Conservation (phyloP, 2,113 vertebrate genomes). For the Taxidea taxus region DNA sequence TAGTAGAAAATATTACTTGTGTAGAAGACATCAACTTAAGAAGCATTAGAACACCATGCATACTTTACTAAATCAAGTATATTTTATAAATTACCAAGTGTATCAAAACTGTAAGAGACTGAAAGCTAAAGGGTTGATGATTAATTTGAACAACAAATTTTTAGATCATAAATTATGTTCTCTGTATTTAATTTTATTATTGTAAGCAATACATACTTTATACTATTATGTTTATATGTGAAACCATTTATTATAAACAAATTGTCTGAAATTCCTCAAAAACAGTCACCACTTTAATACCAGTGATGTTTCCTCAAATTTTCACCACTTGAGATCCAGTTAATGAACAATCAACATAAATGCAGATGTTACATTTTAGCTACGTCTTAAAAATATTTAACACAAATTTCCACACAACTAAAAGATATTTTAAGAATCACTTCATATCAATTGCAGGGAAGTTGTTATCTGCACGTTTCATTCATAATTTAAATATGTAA, state of each 20-base stretch:
- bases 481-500: neutral
- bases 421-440: neutral
- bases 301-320: neutral
- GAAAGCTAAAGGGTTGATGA: neutral
- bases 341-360: neutral
- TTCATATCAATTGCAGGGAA: neutral
- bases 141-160: neutral
- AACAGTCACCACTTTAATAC: neutral
- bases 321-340: neutral
- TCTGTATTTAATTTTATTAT: neutral
- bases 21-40: neutral
- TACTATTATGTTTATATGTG: neutral
- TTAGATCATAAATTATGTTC: neutral
- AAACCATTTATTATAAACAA: conserved; percentile 3
- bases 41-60: neutral
- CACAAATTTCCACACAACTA: neutral
- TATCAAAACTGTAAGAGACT: neutral
- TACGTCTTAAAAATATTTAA: neutral
- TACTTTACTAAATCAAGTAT: neutral
- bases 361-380: neutral
- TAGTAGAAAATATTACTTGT: neutral
- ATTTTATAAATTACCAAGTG: neutral
- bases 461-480: neutral
- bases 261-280: neutral
- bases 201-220: neutral